Base-by-base conservation (phyloP, 2,797 vertebrate species). In the Pangasius larnaudii region DNA sequence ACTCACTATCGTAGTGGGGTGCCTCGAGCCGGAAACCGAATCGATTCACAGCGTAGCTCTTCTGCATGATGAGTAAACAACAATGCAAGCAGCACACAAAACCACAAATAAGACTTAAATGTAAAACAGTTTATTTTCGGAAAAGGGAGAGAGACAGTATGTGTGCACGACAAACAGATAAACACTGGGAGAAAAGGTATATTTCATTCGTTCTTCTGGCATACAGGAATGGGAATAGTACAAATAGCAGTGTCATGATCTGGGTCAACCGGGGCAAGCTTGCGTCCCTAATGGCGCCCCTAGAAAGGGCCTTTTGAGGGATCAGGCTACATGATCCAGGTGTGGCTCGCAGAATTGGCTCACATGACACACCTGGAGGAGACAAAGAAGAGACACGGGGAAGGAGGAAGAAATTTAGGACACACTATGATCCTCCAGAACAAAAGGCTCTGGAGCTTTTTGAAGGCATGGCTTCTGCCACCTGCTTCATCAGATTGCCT, bases 311-410 rank as follows among this genome's bases (percentile, higher is more conserved):
- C 85, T 77, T 89, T n/a, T 65, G 67, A 87, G 82, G 46, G 42
- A 71, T 65, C 49, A 61, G 16, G 83, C 67, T 74, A 89, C 85
- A 46, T 16, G 84, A 91, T 83, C 65, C 84, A 83, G 91, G 90
- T 65, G 91, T 88, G 87, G 86, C 91, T 82, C 63, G 63, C 16
- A 63, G 85, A 30, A 39, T 46, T 19, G 67, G 82, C 22, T 90
- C 65, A 53, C 58, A 77, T 81, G 33, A 69, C 85, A 88, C 53
- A 84, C 79, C 85, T 80, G 83, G 86, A 80, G 24, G 22, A 49
- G 42, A 69, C 14, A 11, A 9, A 59, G 84, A 36, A 58, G 19
- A 85, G 8, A 67, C 36, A 46, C 49, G 2, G 58, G 42, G 59
- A 69, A 14, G 46, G 56, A 46, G 56, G 30, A 49, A 67, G 9